Evolutionary conservation across 2,113 vertebrate species (phyloP).

Genomic region (Orcinus orca): DNA sequence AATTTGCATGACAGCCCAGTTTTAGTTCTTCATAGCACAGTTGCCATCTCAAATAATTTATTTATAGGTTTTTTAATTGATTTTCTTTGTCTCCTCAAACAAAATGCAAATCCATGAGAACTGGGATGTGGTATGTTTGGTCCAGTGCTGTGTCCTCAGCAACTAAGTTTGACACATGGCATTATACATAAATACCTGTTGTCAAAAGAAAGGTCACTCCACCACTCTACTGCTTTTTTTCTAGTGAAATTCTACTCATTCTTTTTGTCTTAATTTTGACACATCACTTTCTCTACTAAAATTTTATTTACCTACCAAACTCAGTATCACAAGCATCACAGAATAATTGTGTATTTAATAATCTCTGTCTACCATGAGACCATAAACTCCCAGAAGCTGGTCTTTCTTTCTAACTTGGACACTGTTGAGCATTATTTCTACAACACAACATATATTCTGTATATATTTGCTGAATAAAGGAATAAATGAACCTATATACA

Average conservation of each 20-base stretch:
- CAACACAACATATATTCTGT: background rate
- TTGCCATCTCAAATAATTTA: background rate
- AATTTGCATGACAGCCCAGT: background rate
- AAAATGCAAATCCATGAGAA: background rate
- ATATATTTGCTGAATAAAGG: background rate
- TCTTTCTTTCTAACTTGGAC: background rate
- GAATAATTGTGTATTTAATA: background rate
- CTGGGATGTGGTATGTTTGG: background rate
- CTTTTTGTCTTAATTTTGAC: background rate
- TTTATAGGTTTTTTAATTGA: background rate
- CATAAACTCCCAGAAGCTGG: background rate
- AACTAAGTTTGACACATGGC: background rate
- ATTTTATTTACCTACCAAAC: background rate
- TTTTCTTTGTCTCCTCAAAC: background rate
- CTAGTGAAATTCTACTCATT: background rate
- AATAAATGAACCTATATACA: background rate
- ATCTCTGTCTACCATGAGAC: background rate
- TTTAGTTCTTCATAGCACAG: background rate
- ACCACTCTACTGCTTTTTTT: background rate
- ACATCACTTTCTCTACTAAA: background rate
- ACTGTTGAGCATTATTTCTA: background rate
- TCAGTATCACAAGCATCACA: background rate
- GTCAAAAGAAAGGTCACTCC: background rate
- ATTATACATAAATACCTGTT: background rate
- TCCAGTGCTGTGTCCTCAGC: background rate